Evolutionary conservation across 2,113 vertebrate species (phyloP).

Genomic region (Bolborhynchus lineola): DNA sequence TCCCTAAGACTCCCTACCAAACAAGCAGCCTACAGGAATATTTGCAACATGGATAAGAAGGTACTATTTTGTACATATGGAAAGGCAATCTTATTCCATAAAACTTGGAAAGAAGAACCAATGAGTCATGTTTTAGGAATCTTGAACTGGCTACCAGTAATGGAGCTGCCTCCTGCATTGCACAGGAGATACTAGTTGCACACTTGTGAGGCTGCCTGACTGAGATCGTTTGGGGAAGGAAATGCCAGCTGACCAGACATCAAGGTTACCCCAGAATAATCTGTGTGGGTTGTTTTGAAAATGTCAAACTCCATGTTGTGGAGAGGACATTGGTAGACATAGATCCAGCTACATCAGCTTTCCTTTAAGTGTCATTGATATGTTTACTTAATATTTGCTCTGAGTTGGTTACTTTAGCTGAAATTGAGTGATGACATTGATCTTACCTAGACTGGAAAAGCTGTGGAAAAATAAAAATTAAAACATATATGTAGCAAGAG

Average conservation of each 20-base stretch:
- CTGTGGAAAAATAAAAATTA: background rate
- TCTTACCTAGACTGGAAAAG: background rate
- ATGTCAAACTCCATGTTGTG: background rate
- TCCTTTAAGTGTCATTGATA: background rate
- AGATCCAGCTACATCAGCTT: background rate
- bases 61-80: background rate
- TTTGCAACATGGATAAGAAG: background rate
- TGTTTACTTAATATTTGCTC: background rate
- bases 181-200: background rate
- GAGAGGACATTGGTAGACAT: background rate
- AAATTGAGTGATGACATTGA: background rate
- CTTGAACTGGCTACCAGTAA: background rate
- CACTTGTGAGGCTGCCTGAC: background rate
- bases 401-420: background rate
- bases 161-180: background rate
- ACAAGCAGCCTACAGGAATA: background rate
- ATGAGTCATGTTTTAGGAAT: background rate
- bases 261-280: accelerated
- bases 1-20: background rate
- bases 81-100: background rate
- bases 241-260: background rate
- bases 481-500: background rate
- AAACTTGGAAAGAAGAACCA: background rate
- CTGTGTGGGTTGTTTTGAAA: background rate
- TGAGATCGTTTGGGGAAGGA: background rate